Evolutionary conservation across 1,140 invertebrate genomes (phyloP).

Genomic region (Branchinecta lynchi): DNA sequence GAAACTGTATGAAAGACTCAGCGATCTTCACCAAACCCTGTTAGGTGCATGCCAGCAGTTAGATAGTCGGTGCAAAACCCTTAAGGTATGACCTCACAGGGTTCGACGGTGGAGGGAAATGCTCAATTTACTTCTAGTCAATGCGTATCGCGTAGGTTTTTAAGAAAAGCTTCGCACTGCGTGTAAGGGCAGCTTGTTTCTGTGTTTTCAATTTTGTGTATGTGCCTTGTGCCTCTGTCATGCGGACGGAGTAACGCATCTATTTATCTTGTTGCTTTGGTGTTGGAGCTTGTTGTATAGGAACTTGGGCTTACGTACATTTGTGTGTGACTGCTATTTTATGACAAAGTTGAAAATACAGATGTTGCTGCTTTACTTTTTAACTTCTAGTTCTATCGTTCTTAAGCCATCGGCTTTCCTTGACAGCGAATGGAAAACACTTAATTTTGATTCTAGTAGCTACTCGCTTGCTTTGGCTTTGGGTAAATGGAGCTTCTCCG

Average conservation of each 20-base stretch:
- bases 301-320: too few relatives aligned
- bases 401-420: too few relatives aligned
- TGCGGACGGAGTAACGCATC: too few relatives aligned
- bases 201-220: constrained; percentile 9
- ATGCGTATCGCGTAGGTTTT: neutral
- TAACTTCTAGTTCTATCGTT: neutral
- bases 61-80: constrained; percentile 38
- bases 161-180: neutral
- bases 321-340: neutral
- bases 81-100: constrained; percentile 31
- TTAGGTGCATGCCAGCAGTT: constrained; percentile 39
- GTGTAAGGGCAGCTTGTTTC: constrained; percentile 3
- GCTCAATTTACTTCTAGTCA: constrained; percentile 8
- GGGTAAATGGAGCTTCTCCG: too few relatives aligned
- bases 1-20: constrained; percentile 40
- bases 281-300: too few relatives aligned
- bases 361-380: neutral
- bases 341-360: constrained; percentile 12
- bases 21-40: constrained; percentile 37
- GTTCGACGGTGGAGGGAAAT: neutral
- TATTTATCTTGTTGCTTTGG: too few relatives aligned
- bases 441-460: too few relatives aligned
- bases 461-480: too few relatives aligned
- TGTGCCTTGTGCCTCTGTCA: neutral
- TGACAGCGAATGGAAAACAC: too few relatives aligned